phyloP scores from a whole-genome alignment of 2,888 invertebrate genomes.

The Embidobia sp. region DNA sequence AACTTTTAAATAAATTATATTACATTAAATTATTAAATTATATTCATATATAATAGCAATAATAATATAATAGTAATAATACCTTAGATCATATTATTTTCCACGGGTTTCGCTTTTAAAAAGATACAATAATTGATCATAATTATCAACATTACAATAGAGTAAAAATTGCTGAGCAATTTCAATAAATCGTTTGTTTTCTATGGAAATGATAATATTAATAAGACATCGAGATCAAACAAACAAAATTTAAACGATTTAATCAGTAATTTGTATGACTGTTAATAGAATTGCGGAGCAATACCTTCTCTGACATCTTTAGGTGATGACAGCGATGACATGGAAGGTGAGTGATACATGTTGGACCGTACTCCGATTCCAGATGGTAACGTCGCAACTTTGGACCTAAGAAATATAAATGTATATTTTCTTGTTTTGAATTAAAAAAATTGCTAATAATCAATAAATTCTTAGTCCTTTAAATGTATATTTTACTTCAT shows the following conservation, averaged over 20 bases:
- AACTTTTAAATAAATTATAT: slow-evolving; percentile 42
- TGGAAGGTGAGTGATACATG: slow-evolving; percentile 78
- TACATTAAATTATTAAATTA: slow-evolving; percentile 34
- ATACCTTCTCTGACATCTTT: slow-evolving; percentile 80
- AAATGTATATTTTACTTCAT: neutral
- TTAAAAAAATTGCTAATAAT: slow-evolving; percentile 12
- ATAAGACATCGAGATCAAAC: slow-evolving; percentile 36
- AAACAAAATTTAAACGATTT: slow-evolving; percentile 37
- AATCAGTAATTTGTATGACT: no score
- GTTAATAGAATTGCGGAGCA: slow-evolving; percentile 35
- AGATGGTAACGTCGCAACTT: slow-evolving; percentile 76
- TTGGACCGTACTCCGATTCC: slow-evolving; percentile 73
- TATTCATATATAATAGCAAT: slow-evolving; percentile 23
- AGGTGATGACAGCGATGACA: slow-evolving; percentile 76
- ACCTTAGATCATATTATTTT: slow-evolving; percentile 80
- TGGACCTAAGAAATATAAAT: slow-evolving; percentile 73
- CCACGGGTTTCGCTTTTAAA: slow-evolving; percentile 79
- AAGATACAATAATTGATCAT: slow-evolving; percentile 64
- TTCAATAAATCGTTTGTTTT: no score
- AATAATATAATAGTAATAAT: slow-evolving; percentile 42
- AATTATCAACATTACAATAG: slow-evolving; percentile 29
- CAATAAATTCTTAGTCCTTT: neutral
- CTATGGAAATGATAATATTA: no score
- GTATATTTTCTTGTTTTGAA: no score
- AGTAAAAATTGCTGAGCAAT: slow-evolving; percentile 14